A percentile compares a stretch with the other conserved stretches of the same genome.
Conservation (phyloP, 2,113 vertebrate species). For the Menidia beryllina region DNA sequence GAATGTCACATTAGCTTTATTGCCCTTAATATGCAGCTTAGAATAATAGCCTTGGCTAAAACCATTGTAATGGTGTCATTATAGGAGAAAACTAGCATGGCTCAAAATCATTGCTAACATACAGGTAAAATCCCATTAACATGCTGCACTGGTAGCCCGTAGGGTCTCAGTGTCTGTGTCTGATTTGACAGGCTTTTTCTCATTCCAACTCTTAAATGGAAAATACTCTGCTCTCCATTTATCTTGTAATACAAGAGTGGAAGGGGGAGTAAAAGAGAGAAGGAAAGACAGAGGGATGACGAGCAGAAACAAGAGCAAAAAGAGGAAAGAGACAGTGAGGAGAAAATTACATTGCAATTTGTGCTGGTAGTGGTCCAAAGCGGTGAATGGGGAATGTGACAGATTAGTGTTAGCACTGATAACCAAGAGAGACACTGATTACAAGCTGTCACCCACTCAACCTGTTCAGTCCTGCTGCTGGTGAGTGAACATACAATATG, state of each 20-base stretch:
- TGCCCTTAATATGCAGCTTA: slow-evolving; percentile 72
- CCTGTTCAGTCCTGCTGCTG: slow-evolving; percentile 47
- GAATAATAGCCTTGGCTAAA: slow-evolving; percentile 74
- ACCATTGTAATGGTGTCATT: slow-evolving; percentile 72
- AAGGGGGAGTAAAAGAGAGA: slow-evolving; percentile 28
- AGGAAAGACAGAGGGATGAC: slow-evolving; percentile 7
- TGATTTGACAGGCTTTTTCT: slow-evolving; percentile 78
- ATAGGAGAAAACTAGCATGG: slow-evolving; percentile 51
- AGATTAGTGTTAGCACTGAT: slow-evolving; percentile 69
- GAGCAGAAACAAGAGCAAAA: slow-evolving; percentile 37
- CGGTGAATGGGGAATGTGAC: slow-evolving; percentile 63
- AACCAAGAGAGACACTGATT: slow-evolving; percentile 68
- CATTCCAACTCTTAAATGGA: slow-evolving; percentile 77
- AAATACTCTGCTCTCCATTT: slow-evolving; percentile 73
- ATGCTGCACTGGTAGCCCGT: slow-evolving; percentile 68
- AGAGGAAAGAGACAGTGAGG: slow-evolving; percentile 49
- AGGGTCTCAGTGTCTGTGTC: slow-evolving; percentile 73
- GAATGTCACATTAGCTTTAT: slow-evolving; percentile 77
- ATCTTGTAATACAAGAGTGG: slow-evolving; percentile 65
- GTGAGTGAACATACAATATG: slow-evolving; percentile 7
- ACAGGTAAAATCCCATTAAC: slow-evolving; percentile 73
- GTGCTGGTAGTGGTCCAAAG: slow-evolving; percentile 48
- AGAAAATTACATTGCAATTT: slow-evolving; percentile 68
- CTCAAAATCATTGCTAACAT: slow-evolving; percentile 49
- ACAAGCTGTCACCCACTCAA: slow-evolving; percentile 56